Conservation (phyloP, 2,888 invertebrate species). For the Coleophora flavipennella region DNA sequence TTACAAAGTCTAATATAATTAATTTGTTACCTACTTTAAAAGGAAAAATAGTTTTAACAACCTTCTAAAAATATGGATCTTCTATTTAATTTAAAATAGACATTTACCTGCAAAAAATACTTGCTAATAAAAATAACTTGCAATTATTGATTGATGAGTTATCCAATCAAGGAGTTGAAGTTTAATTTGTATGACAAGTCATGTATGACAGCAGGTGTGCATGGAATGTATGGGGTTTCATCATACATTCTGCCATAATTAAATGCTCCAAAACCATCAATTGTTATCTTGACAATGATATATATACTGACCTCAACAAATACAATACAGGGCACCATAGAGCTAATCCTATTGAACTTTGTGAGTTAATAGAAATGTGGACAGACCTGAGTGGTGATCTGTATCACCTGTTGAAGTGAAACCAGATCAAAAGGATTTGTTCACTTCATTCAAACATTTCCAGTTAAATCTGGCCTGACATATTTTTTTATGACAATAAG, state of each 20-base stretch:
- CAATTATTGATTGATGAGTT: too few species aligned
- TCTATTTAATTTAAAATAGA: too few species aligned
- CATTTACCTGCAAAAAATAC: too few species aligned
- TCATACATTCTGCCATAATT: slow-evolving; percentile 29
- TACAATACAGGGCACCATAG: slow-evolving; percentile 10
- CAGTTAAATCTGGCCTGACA: slow-evolving; percentile 32
- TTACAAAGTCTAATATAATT: too few species aligned
- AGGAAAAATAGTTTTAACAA: too few species aligned
- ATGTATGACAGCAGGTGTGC: too few species aligned
- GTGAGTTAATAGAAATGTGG: not conserved
- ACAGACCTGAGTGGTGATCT: slow-evolving; percentile 3
- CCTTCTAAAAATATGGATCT: too few species aligned
- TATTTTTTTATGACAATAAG: slow-evolving; percentile 26
- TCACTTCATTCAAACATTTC: slow-evolving; percentile 36
- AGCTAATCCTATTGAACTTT: not conserved
- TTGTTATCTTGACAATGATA: slow-evolving; percentile 24
- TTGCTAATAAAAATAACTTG: too few species aligned
- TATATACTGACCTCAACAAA: slow-evolving; percentile 25
- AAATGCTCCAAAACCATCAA: slow-evolving; percentile 37
- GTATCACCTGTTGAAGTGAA: slow-evolving; percentile 16
- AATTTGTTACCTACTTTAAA: too few species aligned
- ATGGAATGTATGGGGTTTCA: too few species aligned
- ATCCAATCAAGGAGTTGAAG: too few species aligned
- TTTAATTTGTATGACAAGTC: too few species aligned
- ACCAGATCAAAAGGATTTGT: slow-evolving; percentile 32